A percentile compares a stretch with the other conserved stretches of the same genome.
These are phyloP conservation scores for Leucoraja erinaceus DNA, from an alignment of 2,113 vertebrate genomes.

Conservation along the genomic window DNA sequence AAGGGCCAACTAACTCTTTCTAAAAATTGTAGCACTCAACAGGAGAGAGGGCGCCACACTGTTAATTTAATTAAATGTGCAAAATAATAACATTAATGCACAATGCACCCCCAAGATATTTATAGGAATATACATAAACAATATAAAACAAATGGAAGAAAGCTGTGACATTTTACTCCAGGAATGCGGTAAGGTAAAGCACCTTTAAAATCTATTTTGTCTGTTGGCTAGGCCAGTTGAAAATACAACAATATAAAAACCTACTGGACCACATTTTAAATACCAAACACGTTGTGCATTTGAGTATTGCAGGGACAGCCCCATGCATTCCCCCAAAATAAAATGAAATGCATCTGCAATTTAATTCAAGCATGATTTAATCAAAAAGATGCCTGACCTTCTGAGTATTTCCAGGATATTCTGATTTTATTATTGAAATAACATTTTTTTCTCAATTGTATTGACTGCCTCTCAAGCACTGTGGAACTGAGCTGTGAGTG, in stretches of 20 bases:
- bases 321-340: not conserved
- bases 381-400: not conserved
- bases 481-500: not conserved
- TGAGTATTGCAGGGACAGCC: not conserved
- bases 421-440: not conserved
- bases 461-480: not conserved
- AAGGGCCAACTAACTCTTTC: not conserved
- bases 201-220: not conserved
- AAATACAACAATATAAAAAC: not conserved
- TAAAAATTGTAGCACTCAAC: not conserved
- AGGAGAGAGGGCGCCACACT: not conserved
- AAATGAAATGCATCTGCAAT: not conserved
- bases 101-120: not conserved
- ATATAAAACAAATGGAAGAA: constrained; percentile 15
- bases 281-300: not conserved
- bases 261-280: not conserved
- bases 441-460: not conserved
- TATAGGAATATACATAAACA: not conserved
- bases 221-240: not conserved
- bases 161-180: not conserved
- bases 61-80: not conserved
- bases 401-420: too few relatives aligned
- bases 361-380: constrained; percentile 1
- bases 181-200: not conserved
- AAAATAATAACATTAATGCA: not conserved